Base-by-base conservation (phyloP, 2,797 vertebrate species). In the Pelochelys cantorii region DNA sequence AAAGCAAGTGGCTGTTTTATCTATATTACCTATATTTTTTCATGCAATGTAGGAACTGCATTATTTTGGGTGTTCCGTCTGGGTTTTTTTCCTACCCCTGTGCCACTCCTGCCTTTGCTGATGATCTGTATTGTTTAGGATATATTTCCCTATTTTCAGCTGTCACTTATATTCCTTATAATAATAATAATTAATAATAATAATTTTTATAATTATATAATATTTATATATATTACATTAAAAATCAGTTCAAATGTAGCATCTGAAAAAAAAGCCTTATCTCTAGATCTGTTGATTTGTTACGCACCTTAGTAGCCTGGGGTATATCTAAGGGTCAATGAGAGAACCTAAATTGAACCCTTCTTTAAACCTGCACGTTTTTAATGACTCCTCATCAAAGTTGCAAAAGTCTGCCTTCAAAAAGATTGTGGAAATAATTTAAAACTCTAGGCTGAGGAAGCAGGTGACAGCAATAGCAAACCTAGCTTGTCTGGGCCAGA, bases 61-160 rank as follows among this genome's bases (percentile, higher is more conserved):
- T 89, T 86, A 81, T 77, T 93, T 82, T 91, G 54, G 31, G 62
- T 37, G 78, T 83, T 54, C 53, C 37, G 86, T 74, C n/a, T 93
- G 42, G 79, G 48, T 48, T 42, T 42, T 34, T 37, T 23, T 6
- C 75, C 27, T 37, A 52, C 31, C 31, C 3, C 15, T 8, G 9
- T 27, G 90, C 37, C 80, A 82, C 81, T 65, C 17, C 60, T 90
- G 87, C 79, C 85, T 84, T 90, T 90, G 80, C 88, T 93, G 81
- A 87, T 80, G 89, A 52, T 95, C 81, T 87, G 85, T 84, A 93
- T 48, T 81, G 57, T 93, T 93, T 92, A 81, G 54, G 27, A 95
- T 97, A 15, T 25, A 65, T 95, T 95, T 97, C 95, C 74, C 54
- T 93, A 74, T 96, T 97, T 90, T 95, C 82, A 92, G 74, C 56